Base-by-base conservation (phyloP, 2,113 vertebrate genomes). In the Laticauda laticaudata region DNA sequence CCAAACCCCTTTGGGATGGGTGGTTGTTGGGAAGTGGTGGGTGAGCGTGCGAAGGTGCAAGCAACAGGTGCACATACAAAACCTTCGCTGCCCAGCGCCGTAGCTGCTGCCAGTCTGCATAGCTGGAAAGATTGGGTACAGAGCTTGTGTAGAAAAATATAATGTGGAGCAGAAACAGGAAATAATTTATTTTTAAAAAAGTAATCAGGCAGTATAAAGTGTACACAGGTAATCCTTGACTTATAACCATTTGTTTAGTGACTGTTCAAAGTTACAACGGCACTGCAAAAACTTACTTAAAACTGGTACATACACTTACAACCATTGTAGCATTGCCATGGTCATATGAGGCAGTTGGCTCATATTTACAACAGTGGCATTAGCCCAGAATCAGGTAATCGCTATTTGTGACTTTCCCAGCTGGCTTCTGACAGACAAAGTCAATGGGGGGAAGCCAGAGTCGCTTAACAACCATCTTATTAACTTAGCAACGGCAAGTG, bases 31-130 rank as follows among this genome's bases (percentile, higher is more conserved):
- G 29, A 69, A 34, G 14, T 14, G 14, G 64, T 34, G 64, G 29
- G 64, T 0, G 10, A 34, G 64, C 5, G 2, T 29, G 14, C 4
- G 1, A 69, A 69, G 29, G 12, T 14, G 0, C 29, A 69, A 69
- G 4, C 29, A n/a, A 69, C 4, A 26, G 8, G 29, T 14, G 11
- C 4, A 0, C 0, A 2, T 5, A 14, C 12, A 12, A n/a, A n/a
- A n/a, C 29, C 29, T n/a, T 15, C 61, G 1, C 61, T 0, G 29
- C 29, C 61, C 11, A 2, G 2, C 1, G 12, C 61, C 4, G 2
- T 11, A 53, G 51, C 10, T 53, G 4, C 61, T 64, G 61, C 61
- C 11, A n/a, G 61, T 5, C 61, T 4, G 2, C 12, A n/a, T 4
- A 69, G 12, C 61, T 0, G 0, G 29, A n/a, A 69, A 69, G 61